These are phyloP conservation scores for Acanthosoma haemorrhoidale DNA, from an alignment of 2,888 invertebrate species.

Conservation along the genomic window DNA sequence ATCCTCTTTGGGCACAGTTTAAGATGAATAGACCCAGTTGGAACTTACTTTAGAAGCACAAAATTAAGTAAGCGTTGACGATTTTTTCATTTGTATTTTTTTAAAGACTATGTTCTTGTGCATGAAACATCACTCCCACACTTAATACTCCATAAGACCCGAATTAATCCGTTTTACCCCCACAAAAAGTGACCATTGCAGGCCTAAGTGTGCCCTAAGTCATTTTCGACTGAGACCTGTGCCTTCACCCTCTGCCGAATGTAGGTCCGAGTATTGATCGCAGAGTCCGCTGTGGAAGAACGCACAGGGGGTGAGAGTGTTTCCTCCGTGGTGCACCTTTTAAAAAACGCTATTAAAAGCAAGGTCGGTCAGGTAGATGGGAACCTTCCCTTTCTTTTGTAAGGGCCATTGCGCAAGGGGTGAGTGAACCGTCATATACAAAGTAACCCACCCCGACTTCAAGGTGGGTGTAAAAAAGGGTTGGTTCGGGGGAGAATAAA, in stretches of 20 bases:
- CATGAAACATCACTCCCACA: too few relatives aligned
- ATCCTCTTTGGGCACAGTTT: too few relatives aligned
- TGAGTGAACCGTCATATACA: slow-evolving; percentile 19
- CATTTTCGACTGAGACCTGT: not conserved
- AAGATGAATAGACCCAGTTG: too few relatives aligned
- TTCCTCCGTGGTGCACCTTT: not conserved
- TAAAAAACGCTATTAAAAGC: slow-evolving; percentile 3
- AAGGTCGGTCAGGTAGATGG: slow-evolving; percentile 17
- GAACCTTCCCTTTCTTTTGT: slow-evolving; percentile 19
- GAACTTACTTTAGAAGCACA: too few relatives aligned
- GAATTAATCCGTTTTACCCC: too few relatives aligned
- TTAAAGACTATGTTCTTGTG: too few relatives aligned
- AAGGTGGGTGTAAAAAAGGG: slow-evolving; percentile 13
- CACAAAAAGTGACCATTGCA: too few relatives aligned
- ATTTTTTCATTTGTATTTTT: too few relatives aligned
- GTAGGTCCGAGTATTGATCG: slow-evolving; percentile 10
- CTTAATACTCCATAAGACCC: too few relatives aligned
- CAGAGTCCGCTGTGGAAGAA: not conserved
- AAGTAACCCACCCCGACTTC: not conserved
- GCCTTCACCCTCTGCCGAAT: not conserved
- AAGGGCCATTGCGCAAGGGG: slow-evolving; percentile 11
- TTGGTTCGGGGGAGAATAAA: not conserved
- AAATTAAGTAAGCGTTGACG: too few relatives aligned
- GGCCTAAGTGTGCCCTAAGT: too few relatives aligned
- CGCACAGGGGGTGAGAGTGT: not conserved